Evolutionary conservation across 1,140 invertebrate species (phyloP), one percentile per base, ranked within the genome.

Genomic region (Caenorhabditis inopinata): DNA sequence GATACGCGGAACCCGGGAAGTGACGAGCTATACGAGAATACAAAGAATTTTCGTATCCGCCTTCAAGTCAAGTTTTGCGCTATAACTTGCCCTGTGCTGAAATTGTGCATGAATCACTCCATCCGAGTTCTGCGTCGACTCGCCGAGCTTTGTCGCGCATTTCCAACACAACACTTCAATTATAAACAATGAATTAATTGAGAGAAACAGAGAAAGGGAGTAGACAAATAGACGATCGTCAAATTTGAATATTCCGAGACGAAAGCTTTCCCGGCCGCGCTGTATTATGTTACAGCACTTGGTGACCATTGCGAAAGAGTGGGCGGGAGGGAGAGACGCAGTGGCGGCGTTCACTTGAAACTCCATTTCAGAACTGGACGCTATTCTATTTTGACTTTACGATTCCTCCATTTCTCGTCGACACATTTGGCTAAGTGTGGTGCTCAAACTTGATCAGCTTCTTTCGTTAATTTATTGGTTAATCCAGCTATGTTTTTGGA

Each of bases 221-320:
- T 32, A 68, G n/a, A 38, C 32, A 68, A 21, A 68, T n/a, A 38
- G n/a, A 21, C 58, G 12, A 16, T 29, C 23, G 12, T 18, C 58
- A 68, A 68, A 68, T 68, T 68, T 68, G 58, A 68, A 68, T 68
- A 68, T 68, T 68, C 58, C 58, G 58, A 68, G 38, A 38, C 58
- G 58, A 68, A 68, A 68, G 58, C 32, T 42, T 42, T 14, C 14
- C 38, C 14, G 5, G 5, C 5, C 38, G 32, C 58, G 27, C 58
- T 29, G 58, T 68, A 32, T 68, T 32, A 32, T 38, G 58, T 68
- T 68, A 68, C 58, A 68, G 58, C 58, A 68, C 58, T 68, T 68
- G 58, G 58, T 68, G 58, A 68, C 58, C 58, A 38, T 32, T 29
- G 1, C 6, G 25, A 68, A 6, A 68, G 58, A 38, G 32, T 68